These are phyloP conservation scores for Chloroceryle inda DNA, from an alignment of 2,797 vertebrate genomes.

Conservation along the genomic window DNA sequence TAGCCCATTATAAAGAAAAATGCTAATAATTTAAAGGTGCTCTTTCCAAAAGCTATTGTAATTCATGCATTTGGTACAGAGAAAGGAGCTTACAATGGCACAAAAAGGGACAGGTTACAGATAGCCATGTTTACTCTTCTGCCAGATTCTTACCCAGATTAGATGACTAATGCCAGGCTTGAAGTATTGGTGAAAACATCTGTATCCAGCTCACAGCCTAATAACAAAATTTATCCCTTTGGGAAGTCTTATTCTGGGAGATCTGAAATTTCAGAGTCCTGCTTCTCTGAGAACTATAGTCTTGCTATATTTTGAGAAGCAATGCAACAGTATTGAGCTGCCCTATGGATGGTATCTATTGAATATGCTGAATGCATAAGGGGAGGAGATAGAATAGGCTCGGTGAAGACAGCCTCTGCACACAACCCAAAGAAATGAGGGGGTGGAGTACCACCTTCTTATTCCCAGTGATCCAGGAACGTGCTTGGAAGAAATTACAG, in stretches of 20 bases:
- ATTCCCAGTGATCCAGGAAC: background rate
- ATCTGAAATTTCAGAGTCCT: background rate
- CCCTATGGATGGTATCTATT: background rate
- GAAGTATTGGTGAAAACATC: background rate
- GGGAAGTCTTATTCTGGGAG: background rate
- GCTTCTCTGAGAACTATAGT: background rate
- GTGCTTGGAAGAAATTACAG: background rate
- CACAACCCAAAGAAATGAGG: background rate
- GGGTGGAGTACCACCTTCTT: background rate
- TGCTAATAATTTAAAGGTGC: background rate
- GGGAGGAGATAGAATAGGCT: background rate
- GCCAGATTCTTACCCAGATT: background rate
- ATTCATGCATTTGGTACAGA: background rate
- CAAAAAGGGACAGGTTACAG: background rate
- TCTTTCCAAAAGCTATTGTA: background rate
- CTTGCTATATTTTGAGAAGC: background rate
- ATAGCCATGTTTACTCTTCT: background rate
- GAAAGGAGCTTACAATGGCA: background rate
- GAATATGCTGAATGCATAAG: background rate
- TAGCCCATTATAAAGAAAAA: background rate
- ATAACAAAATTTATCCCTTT: background rate
- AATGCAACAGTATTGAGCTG: background rate
- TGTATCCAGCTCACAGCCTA: background rate
- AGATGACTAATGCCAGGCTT: background rate
- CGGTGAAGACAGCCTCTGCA: background rate